Conservation (phyloP, 2,113 vertebrate species). For the Spermophilus dauricus region DNA sequence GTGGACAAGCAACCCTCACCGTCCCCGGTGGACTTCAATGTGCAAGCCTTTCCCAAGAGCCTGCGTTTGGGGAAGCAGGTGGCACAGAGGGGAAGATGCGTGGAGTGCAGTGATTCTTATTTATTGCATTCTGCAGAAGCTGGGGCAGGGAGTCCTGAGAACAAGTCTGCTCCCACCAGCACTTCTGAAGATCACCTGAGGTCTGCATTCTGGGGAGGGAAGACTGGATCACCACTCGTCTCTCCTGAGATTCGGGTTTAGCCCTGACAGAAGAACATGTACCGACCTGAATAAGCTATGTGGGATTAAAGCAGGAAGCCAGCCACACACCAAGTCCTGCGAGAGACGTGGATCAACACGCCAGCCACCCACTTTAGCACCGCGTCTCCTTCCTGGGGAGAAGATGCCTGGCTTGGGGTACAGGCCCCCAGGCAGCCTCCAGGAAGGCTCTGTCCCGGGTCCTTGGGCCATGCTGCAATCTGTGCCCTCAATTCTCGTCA, state of each 20-base stretch:
- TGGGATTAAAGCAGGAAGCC: conserved; percentile 60
- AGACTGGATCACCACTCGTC: conserved; percentile 82
- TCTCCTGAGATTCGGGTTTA: conserved; percentile 83
- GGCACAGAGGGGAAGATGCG: conserved; percentile 28
- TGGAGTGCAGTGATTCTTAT: conserved; percentile 60
- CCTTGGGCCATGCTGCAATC: background rate
- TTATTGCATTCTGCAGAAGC: conserved; percentile 82
- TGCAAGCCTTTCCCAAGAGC: background rate
- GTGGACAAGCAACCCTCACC: background rate
- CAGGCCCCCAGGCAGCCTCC: conserved; percentile 18
- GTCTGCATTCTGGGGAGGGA: conserved; percentile 83
- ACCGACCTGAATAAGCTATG: conserved; percentile 67
- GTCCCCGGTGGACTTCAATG: accelerated
- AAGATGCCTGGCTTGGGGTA: conserved; percentile 76
- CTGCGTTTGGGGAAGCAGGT: conserved; percentile 41
- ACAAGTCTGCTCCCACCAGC: conserved; percentile 74
- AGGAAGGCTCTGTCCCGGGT: background rate
- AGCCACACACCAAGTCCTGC: conserved; percentile 48
- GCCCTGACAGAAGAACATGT: conserved; percentile 75
- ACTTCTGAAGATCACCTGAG: conserved; percentile 89
- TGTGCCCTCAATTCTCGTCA: conserved; percentile 88
- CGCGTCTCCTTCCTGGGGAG: background rate
- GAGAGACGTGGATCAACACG: conserved; percentile 80
- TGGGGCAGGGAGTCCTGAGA: conserved; percentile 69
- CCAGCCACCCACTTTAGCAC: background rate